Percentiles rank a stretch among this genome's conserved stretches.
phyloP scores from a whole-genome alignment of 53 echinoderm and acorn worm species.

The Astropecten irregularis region DNA sequence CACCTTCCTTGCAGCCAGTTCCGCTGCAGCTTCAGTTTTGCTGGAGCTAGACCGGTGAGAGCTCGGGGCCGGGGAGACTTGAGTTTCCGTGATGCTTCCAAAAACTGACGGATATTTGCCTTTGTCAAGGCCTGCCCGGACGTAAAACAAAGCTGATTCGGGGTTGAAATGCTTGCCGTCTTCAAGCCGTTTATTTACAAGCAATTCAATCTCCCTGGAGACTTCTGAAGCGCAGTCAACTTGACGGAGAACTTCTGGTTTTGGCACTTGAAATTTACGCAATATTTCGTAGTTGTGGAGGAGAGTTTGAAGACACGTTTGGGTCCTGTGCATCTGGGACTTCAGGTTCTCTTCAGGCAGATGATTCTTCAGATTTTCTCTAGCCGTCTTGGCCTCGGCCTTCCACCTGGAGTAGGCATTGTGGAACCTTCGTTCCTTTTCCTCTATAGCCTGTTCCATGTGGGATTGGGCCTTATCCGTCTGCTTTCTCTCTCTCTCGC shows the following conservation, averaged over 20 bases:
- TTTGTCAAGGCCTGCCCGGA: background rate
- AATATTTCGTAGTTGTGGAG: background rate
- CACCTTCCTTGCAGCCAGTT: conserved; percentile 2
- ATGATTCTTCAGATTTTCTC: background rate
- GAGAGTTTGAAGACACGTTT: background rate
- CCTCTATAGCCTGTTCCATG: background rate
- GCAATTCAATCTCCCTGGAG: background rate
- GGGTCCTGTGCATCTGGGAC: background rate
- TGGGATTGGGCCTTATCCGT: background rate
- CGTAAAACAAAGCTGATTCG: background rate
- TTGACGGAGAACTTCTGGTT: background rate
- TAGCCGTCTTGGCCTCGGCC: background rate
- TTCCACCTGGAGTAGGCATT: background rate
- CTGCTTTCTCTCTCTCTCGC: background rate
- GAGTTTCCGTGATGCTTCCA: conserved; percentile 17
- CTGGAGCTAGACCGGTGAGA: background rate
- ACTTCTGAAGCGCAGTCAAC: background rate
- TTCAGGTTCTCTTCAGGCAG: background rate
- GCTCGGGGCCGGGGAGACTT: background rate
- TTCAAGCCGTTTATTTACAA: conserved; percentile 10
- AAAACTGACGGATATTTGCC: conserved; percentile 5
- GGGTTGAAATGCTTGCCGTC: conserved; percentile 1
- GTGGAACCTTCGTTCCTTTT: background rate
- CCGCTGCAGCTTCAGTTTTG: conserved; percentile 5
- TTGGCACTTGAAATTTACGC: background rate